Evolutionary conservation across 2,888 invertebrate species (phyloP).

Genomic region (Palloptera scutellata): DNA sequence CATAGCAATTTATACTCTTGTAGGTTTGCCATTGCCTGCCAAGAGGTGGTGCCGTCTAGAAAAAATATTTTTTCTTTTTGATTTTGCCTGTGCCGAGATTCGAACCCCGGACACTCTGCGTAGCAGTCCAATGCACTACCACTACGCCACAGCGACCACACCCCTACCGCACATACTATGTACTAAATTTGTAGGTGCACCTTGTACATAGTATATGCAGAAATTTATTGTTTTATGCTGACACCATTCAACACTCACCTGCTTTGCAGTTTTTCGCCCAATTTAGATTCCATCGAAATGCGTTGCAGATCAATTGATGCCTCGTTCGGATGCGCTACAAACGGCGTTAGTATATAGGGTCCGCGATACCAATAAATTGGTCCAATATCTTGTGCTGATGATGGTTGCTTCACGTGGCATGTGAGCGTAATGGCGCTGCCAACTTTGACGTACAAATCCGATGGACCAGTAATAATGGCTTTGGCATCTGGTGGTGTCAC

Average conservation of each 20-base stretch:
- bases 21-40: no score
- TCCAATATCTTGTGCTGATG: slow-evolving; percentile 70
- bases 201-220: no score
- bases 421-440: slow-evolving; percentile 77
- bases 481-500: slow-evolving; percentile 70
- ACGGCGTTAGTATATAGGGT: slow-evolving; percentile 61
- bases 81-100: no score
- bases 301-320: slow-evolving; percentile 61
- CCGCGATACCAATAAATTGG: slow-evolving; percentile 78
- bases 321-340: slow-evolving; percentile 61
- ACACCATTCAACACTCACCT: slow-evolving; percentile 49
- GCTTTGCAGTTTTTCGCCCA: slow-evolving; percentile 77
- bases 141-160: no score
- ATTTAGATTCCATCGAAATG: slow-evolving; percentile 62
- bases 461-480: slow-evolving; percentile 73
- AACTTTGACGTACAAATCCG: slow-evolving; percentile 77
- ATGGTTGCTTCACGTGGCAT: slow-evolving; percentile 75
- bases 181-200: no score
- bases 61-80: no score
- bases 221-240: no score
- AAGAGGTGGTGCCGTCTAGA: no score
- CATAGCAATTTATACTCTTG: no score
- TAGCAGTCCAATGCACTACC: no score
- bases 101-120: no score
- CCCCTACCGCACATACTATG: no score